A percentile compares a stretch with the other conserved stretches of the same genome.
Evolutionary conservation across 2,888 invertebrate species (phyloP).

Genomic region (Cephus rjabovi): DNA sequence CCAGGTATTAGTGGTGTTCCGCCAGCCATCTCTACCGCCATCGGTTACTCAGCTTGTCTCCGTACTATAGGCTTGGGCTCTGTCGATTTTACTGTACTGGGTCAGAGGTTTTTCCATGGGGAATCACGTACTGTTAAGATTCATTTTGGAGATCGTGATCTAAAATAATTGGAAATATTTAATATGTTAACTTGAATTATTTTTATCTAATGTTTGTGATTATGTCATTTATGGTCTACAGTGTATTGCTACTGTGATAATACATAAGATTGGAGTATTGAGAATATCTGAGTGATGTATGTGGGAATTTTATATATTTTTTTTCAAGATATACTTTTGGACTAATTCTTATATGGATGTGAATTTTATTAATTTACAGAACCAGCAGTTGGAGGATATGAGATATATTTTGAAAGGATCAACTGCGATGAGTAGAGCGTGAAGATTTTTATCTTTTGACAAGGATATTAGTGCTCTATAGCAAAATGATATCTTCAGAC

Average conservation of each 20-base stretch:
- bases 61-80: background rate
- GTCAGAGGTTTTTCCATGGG: background rate
- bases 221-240: background rate
- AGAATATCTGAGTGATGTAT: background rate
- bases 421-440: background rate
- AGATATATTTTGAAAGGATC: background rate
- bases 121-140: background rate
- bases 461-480: background rate
- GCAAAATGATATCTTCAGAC: slow-evolving; percentile 81
- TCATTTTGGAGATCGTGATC: background rate
- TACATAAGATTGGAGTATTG: background rate
- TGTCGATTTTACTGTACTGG: background rate
- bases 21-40: slow-evolving; percentile 6
- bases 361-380: background rate
- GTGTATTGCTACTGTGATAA: background rate
- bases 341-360: background rate
- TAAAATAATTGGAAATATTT: background rate
- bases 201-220: background rate
- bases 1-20: slow-evolving; percentile 3
- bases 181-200: background rate
- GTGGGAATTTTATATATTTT: background rate
- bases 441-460: background rate
- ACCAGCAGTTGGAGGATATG: background rate
- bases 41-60: background rate
- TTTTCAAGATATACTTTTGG: background rate